phyloP scores from a whole-genome alignment of 2,888 invertebrate species.

The Orchesella flavescens region DNA sequence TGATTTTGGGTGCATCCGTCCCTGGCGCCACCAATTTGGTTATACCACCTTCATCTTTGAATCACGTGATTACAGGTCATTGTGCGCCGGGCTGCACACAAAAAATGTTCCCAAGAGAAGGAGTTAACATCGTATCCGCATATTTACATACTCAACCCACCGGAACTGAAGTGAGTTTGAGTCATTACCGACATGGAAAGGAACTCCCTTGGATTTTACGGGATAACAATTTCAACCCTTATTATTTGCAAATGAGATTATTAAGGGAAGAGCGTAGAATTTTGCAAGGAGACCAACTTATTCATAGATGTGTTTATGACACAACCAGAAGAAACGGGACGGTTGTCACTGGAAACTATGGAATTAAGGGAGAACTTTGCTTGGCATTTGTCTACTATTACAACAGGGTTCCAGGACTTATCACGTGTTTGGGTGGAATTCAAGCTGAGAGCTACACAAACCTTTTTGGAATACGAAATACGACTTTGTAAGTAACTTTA shows the following conservation, averaged over 20 bases:
- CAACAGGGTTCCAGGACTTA: background rate
- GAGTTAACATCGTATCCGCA: constrained; percentile 28
- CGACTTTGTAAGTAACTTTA: constrained; percentile 1
- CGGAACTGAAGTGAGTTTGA: constrained; percentile 12
- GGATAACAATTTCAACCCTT: constrained; percentile 54
- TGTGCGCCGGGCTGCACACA: constrained; percentile 42
- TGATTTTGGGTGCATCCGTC: background rate
- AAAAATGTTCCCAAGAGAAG: constrained; percentile 3
- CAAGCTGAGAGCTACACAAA: background rate
- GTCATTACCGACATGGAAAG: constrained; percentile 37
- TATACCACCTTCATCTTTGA: constrained; percentile 38
- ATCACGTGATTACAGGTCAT: constrained; percentile 35
- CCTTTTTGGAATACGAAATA: background rate
- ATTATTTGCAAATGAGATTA: constrained; percentile 38
- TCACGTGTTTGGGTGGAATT: constrained; percentile 13
- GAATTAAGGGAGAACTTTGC: constrained; percentile 23
- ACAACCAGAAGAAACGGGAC: background rate
- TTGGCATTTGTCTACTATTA: constrained; percentile 14
- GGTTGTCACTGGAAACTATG: background rate
- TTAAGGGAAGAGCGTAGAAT: constrained; percentile 27
- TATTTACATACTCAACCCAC: constrained; percentile 46
- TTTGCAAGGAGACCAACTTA: constrained; percentile 40
- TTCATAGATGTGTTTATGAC: background rate
- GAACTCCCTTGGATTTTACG: constrained; percentile 35
- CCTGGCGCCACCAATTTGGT: background rate